These are phyloP conservation scores for Arenaria interpres DNA, from an alignment of 2,113 vertebrate genomes.

Conservation along the genomic window DNA sequence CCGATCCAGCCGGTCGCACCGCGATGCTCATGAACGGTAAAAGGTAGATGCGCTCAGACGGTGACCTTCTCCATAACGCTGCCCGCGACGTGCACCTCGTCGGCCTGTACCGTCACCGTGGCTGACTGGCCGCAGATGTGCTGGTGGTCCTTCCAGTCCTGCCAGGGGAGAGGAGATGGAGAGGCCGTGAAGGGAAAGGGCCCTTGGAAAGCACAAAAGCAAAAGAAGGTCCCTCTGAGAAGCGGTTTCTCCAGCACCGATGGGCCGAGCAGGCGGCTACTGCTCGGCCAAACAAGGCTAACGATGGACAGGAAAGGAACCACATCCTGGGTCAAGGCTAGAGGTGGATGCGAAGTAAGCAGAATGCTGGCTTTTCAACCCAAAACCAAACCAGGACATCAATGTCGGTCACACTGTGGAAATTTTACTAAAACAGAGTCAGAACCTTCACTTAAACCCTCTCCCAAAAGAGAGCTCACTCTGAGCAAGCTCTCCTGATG, in stretches of 20 bases:
- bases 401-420: not conserved
- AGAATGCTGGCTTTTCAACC: not conserved
- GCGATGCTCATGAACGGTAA: fast-evolving
- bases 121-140: constrained; percentile 86
- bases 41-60: constrained; percentile 58
- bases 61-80: constrained; percentile 87
- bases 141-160: constrained; percentile 99
- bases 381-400: not conserved
- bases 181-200: not conserved
- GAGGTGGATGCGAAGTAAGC: not conserved
- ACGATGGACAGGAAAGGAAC: not conserved
- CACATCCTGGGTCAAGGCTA: fast-evolving
- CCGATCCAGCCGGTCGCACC: constrained; percentile 31
- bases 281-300: not conserved
- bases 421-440: not conserved
- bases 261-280: not conserved
- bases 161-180: not conserved
- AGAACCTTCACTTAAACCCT: not conserved
- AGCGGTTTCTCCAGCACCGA: not conserved
- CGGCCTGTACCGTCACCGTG: constrained; percentile 75
- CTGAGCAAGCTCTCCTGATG: fast-evolving
- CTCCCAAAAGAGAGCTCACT: not conserved
- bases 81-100: constrained; percentile 82
- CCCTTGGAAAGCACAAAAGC: not conserved
- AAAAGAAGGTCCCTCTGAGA: not conserved